Evolutionary conservation across 2,888 invertebrate genomes (phyloP).

Genomic region (Calameuta filiformis): DNA sequence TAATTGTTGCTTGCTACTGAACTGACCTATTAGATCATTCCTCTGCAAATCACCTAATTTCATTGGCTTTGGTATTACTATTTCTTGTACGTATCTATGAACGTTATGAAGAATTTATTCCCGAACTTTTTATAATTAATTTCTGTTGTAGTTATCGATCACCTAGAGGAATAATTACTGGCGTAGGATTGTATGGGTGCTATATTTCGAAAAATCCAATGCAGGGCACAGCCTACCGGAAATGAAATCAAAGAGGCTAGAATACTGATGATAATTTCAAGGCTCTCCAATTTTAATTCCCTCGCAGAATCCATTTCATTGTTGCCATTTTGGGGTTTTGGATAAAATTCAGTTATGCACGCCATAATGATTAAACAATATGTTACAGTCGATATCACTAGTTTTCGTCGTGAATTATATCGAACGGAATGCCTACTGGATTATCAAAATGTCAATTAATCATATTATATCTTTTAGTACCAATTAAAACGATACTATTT

Average conservation of each 20-base stretch:
- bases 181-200: conserved; percentile 18
- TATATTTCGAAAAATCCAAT: conserved; percentile 9
- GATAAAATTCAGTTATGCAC: conserved; percentile 15
- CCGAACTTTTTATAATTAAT: not conserved
- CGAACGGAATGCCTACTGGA: not conserved
- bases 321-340: not conserved
- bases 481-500: too few relatives aligned
- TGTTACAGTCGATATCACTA: conserved; percentile 9
- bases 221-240: conserved; percentile 3
- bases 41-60: not conserved
- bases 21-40: not conserved
- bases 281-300: conserved; percentile 2
- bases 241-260: conserved; percentile 8
- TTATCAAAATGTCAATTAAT: not conserved
- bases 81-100: conserved; percentile 11
- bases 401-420: conserved; percentile 16
- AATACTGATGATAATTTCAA: conserved; percentile 12
- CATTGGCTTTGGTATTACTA: conserved; percentile 10
- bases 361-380: conserved; percentile 14
- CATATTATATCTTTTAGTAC: too few relatives aligned
- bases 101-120: not conserved
- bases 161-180: conserved; percentile 12
- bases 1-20: conserved; percentile 4
- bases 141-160: not conserved
- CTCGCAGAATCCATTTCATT: not conserved